These are phyloP conservation scores for Euura lappo DNA, from an alignment of 1,140 invertebrate genomes.

Conservation along the genomic window DNA sequence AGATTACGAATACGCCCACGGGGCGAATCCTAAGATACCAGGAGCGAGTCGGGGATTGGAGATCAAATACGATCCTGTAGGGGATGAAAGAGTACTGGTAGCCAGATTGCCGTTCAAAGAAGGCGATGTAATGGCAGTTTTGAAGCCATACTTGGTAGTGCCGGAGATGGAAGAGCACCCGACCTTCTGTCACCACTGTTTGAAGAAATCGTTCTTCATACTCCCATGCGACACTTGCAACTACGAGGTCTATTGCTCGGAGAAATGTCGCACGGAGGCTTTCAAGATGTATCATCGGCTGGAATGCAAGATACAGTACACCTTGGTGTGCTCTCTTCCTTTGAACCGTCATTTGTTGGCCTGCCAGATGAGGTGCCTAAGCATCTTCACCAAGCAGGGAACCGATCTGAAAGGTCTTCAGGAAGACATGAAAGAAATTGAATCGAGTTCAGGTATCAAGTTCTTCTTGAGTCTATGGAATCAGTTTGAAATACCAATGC, in stretches of 20 bases:
- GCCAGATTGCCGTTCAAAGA: conserved; percentile 1
- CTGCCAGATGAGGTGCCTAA: not conserved
- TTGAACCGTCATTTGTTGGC: not conserved
- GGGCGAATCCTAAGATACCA: not conserved
- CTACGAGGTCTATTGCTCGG: conserved; percentile 9
- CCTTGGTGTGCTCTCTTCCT: not conserved
- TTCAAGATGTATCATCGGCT: conserved; percentile 14
- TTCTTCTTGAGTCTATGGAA: no score
- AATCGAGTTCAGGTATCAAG: not conserved
- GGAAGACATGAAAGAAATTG: not conserved
- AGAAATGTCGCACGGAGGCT: not conserved
- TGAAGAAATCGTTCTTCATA: not conserved
- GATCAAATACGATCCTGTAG: not conserved
- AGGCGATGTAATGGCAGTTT: conserved; percentile 13
- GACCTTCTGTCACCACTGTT: conserved; percentile 11
- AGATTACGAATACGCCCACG: not conserved
- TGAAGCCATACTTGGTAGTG: conserved; percentile 3
- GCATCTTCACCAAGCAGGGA: conserved; percentile 11
- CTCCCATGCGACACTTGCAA: not conserved
- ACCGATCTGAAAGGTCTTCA: not conserved
- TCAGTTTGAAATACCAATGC: no score
- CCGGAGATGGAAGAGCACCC: not conserved
- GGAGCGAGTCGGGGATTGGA: not conserved
- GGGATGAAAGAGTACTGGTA: not conserved
- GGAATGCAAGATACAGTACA: conserved; percentile 15